Evolutionary conservation across 2,113 vertebrate species (phyloP).

Genomic region (Probosciger aterrimus): DNA sequence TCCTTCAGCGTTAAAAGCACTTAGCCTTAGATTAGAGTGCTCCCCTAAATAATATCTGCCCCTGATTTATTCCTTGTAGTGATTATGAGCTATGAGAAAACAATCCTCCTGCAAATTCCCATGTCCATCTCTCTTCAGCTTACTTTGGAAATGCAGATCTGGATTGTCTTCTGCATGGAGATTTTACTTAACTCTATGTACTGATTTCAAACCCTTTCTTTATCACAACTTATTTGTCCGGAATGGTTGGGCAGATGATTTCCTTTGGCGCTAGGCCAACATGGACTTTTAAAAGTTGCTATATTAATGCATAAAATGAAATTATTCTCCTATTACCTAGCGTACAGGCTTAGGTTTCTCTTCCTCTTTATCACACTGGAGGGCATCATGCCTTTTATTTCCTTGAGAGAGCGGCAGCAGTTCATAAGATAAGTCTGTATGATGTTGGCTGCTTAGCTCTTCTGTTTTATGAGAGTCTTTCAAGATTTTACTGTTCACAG

Average conservation of each 20-base stretch:
- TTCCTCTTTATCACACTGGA: not conserved
- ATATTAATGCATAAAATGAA: not conserved
- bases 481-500: not conserved
- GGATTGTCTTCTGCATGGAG: not conserved
- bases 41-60: not conserved
- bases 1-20: not conserved
- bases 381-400: not conserved
- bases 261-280: not conserved
- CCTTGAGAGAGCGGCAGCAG: not conserved
- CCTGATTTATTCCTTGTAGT: slow-evolving; percentile 36
- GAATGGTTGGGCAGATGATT: not conserved
- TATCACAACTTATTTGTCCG: not conserved
- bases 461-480: not conserved
- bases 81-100: not conserved
- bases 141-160: not conserved
- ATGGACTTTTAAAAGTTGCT: not conserved
- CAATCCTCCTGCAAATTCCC: not conserved
- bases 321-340: not conserved
- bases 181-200: not conserved
- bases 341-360: not conserved
- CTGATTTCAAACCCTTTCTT: not conserved
- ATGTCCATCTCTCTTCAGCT: not conserved
- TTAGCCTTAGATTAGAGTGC: not conserved
- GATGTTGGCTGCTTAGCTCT: not conserved
- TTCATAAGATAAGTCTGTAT: not conserved